Base-by-base conservation (phyloP, 2,888 invertebrate genomes). In the Cinara cedri region DNA sequence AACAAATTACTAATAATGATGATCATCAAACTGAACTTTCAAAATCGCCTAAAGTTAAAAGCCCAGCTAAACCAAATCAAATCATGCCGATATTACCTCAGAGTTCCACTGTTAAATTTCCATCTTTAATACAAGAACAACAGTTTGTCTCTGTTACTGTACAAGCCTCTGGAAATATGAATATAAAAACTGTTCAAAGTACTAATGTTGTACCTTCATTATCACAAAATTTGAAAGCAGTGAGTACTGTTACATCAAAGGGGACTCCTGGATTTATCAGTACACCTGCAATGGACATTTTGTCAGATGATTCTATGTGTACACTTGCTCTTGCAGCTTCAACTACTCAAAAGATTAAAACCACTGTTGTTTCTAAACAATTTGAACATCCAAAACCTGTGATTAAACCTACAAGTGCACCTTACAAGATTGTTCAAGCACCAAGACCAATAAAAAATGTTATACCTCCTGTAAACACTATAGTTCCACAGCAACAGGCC, bases 321-420 rank as follows among this genome's bases (percentile, higher is more conserved):
- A 81, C 82, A 54, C 70, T 82, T 44, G 82, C 82, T 0, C 81
- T 81, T 44, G 82, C 81, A 21, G 82, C 82, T 24, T 81, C 82
- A 0, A 72, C 76, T 51, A 82, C 82, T 24, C 82, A 81, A 49
- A 82, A 82, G 81, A 82, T 82, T 54, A 81, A 81, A 76, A n/a
- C n/a, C n/a, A 81, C 81, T 4, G 60, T 60, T 49, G 70, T 68
- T 78, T 78, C 78, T 42, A 78, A 78, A 42, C 78, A 78, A 78
- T 9, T 70, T 19, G 78, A 78, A 70, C 78, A 49, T 49, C 60
- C 78, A 42, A 78, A 78, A 70, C 78, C 78, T 78, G 78, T 78
- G 6, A 78, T 78, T 60, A 78, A 78, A 34, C 70, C 78, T 57
- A 34, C 78, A 4, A 70, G 60, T 70, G 70, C 78, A 49, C 78